Base-by-base conservation (phyloP, 2,888 invertebrate species). In the Lasiommata megera region DNA sequence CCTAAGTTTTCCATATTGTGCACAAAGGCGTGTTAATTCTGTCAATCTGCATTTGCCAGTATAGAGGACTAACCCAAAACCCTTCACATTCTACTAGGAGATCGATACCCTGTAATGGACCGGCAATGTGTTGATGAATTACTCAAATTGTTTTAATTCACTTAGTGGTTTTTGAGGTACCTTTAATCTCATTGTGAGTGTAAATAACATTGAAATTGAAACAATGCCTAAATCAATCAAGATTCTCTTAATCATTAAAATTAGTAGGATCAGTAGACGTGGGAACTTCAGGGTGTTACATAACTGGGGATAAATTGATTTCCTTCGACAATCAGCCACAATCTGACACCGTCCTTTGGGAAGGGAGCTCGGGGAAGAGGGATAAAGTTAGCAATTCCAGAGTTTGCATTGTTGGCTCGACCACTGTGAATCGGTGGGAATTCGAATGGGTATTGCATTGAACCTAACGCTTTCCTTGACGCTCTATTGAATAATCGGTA, bases 361-460 rank as follows among this genome's bases (percentile, higher is more conserved):
- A 63, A 58, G 62, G 54, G 52, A 55, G 50, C 62, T 67, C 62
- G 61, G 61, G 67, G 69, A 65, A 61, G 67, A 11, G 68, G 73
- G 71, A 72, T 73, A 71, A 82, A 86, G 82, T 88, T 85, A 72
- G 77, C 80, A 88, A 88, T 84, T 88, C 79, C 73, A 64, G 71
- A 79, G 79, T 79, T 77, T 80, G 82, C 80, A 80, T 74, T 82
- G 80, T 78, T 79, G 77, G 76, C 75, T 73, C 75, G 71, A 78
- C 79, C 78, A 63, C 77, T 72, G 66, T 72, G 76, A 74, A 71
- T 76, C 66, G 66, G 63, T 65, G 73, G 60, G 67, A 80, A 82
- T 80, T 77, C 80, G 71, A 80, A 74, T 76, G 64, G 76, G 76
- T 76, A 81, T 81, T 80, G 79, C 80, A 81, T 82, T 79, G 80